Evolutionary conservation across 2,797 vertebrate genomes (phyloP).

Genomic region (Dromococcyx pavoninus): DNA sequence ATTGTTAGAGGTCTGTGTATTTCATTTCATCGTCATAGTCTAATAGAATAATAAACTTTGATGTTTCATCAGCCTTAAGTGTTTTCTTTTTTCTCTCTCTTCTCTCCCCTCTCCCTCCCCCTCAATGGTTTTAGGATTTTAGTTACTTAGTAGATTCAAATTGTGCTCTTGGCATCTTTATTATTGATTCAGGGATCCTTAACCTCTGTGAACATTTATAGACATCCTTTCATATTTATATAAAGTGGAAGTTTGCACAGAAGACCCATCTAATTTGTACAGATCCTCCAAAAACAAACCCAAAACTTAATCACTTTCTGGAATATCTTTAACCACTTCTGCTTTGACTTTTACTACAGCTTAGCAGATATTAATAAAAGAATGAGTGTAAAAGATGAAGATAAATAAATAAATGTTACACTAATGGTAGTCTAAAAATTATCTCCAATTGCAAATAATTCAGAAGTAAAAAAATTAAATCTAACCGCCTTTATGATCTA

Average conservation of each 20-base stretch:
- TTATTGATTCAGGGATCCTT: conserved; percentile 25
- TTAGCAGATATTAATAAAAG: neutral
- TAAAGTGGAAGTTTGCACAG: neutral
- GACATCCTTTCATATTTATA: neutral
- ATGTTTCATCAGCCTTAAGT: conserved; percentile 62
- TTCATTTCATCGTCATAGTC: conserved; percentile 56
- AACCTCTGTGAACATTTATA: neutral
- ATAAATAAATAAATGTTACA: neutral
- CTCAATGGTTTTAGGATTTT: conserved; percentile 46
- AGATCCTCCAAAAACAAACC: neutral
- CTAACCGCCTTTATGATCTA: neutral
- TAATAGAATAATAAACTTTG: conserved; percentile 62
- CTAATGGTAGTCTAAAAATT: neutral
- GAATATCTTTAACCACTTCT: neutral
- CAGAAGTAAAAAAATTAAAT: neutral
- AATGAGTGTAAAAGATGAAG: neutral
- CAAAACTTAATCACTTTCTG: neutral
- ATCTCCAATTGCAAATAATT: neutral
- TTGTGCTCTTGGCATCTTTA: conserved; percentile 11
- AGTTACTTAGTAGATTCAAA: conserved; percentile 58
- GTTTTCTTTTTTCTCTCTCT: conserved; percentile 9
- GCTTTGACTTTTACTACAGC: neutral
- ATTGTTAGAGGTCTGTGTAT: conserved; percentile 31
- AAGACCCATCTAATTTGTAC: conserved; percentile 1
- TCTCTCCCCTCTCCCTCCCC: neutral